These are phyloP conservation scores for Gadopsis marmoratus DNA, from an alignment of 2,797 vertebrate genomes.

Conservation along the genomic window DNA sequence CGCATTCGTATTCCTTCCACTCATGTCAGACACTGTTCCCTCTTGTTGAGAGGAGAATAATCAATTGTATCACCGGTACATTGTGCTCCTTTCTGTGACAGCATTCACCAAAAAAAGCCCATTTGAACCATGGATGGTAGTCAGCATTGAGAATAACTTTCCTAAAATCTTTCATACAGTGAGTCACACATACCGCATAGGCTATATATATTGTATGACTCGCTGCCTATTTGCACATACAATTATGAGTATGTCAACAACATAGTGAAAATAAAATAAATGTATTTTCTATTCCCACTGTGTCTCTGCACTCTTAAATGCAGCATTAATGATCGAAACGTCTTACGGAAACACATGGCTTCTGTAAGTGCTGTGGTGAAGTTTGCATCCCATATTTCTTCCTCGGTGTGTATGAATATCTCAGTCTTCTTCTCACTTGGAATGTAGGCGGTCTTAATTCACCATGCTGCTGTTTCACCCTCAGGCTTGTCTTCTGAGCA, in stretches of 20 bases:
- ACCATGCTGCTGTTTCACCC: slow-evolving; percentile 38
- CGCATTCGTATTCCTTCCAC: slow-evolving; percentile 16
- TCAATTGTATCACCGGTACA: neutral
- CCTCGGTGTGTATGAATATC: neutral
- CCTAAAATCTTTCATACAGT: neutral
- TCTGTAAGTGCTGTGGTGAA: neutral
- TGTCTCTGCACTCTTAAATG: slow-evolving; percentile 36
- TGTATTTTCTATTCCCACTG: slow-evolving; percentile 26
- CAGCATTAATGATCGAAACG: slow-evolving; percentile 20
- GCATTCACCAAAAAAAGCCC: neutral
- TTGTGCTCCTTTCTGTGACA: neutral
- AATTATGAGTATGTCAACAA: slow-evolving; percentile 24
- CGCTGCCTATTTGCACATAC: slow-evolving; percentile 45
- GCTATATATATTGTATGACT: slow-evolving; percentile 11
- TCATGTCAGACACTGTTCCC: slow-evolving; percentile 7
- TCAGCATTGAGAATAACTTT: slow-evolving; percentile 2
- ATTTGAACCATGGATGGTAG: neutral
- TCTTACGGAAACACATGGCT: slow-evolving; percentile 11
- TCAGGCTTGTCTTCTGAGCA: slow-evolving; percentile 41
- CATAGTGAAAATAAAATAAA: slow-evolving; percentile 30
- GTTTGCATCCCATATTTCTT: slow-evolving; percentile 5
- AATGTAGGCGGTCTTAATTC: slow-evolving; percentile 41
- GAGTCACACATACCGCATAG: neutral
- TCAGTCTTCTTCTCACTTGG: slow-evolving; percentile 21
- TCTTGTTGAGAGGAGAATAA: slow-evolving; percentile 12